Evolutionary conservation across 2,888 invertebrate species (phyloP), one percentile per base, ranked within the genome.

Genomic region (Plagodis dolabraria): DNA sequence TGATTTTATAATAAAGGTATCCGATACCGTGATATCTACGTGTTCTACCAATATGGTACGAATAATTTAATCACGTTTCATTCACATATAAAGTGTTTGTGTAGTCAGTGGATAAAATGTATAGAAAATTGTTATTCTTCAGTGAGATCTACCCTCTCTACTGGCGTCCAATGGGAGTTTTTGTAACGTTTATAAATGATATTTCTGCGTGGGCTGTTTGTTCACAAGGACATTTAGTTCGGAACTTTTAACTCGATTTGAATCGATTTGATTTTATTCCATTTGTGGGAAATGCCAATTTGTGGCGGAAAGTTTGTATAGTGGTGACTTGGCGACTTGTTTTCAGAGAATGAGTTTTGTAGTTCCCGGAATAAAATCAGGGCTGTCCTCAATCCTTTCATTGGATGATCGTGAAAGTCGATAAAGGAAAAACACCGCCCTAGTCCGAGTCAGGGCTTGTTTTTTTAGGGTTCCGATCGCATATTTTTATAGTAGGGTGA

Each of bases 221-320:
- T 36, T 40, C 42, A 9, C 36, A 33, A 33, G 40, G 45, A 53
- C 53, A 46, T 53, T 53, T 45, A 53, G 45, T 53, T 46, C 10
- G 38, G 11, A 46, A 53, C 33, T 53, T 44, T 53, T 38, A 53
- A 53, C 46, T 45, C 38, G 46, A 46, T 53, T 35, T 7, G 22
- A n/a, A 53, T 46, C 53, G 53, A 46, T 53, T 46, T 46, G 53
- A 38, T 53, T 53, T 45, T 53, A 53, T 53, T 52, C 11, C 34
- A 36, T 51, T 45, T 45, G 42, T 50, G 38, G 53, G 7, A 8
- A 38, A 33, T 46, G 53, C 7, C 53, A 45, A 53, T 38, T 53
- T 46, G n/a, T 33, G 7, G 33, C 10, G 43, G 12, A 12, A 11
- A 11, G 43, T 43, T 42, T 6, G 42, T n/a, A 38, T 8, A 38